Evolutionary conservation across 2,113 vertebrate genomes (phyloP), one percentile per base, ranked within the genome.

Genomic region (Upupa epops): DNA sequence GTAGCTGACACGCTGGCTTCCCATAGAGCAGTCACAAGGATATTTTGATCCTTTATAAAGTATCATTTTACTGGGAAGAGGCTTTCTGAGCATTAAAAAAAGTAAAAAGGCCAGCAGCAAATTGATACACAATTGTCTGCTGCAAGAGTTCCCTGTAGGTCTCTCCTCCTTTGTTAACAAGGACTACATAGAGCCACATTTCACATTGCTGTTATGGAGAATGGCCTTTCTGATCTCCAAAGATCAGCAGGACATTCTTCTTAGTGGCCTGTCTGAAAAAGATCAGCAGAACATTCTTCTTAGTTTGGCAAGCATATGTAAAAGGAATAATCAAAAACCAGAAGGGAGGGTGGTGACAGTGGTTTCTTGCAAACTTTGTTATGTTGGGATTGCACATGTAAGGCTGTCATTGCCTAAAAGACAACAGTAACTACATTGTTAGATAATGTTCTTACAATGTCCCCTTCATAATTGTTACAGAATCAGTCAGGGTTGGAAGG

Each of bases 131-230:
- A 70, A 20, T 82, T 78, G 37, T 52, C 64, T 88, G 52, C 72
- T 90, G 48, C 64, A 70, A 55, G 46, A 73, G 36, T 48, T 82
- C 78, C 45, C 68, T 63, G 32, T 78, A 89, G 68, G 46, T 59
- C 40, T 76, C 90, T 71, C 9, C 54, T 49, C 15, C 42, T 90
- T 88, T 89, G 51, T 94, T 92, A 89, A 82, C 71, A 73, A 79
- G 36, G 24, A 58, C 37, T 72, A 40, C 0, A 1, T 54, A 82
- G 25, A 87, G 21, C 64, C 13, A 3, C 54, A 65, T 91, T 90
- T 92, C 54, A 82, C 13, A 13, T 36, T 78, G 55, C 36, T 78
- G 60, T 90, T 45, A 0, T 87, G 61, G 54, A 80, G 72, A 90
- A 78, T 65, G 45, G 36, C 31, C 25, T 86, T 79, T 88, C 36